A percentile compares a stretch with the other conserved stretches of the same genome.
Evolutionary conservation across 2,888 invertebrate genomes (phyloP).

Genomic region (Trissolcus brochymenae): DNA sequence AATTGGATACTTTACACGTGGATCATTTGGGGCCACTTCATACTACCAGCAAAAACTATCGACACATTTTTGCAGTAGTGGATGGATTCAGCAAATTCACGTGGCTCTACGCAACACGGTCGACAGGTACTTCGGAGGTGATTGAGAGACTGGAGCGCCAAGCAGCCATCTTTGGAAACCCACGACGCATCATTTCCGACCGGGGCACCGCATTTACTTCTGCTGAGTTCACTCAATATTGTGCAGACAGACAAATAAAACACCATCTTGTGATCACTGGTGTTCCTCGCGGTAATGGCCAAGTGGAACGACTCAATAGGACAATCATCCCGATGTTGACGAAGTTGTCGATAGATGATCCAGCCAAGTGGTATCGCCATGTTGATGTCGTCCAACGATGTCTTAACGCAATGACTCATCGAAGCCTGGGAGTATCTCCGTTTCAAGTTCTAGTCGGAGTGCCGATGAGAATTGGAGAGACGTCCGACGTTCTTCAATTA

Average conservation of each 20-base stretch:
- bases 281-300: constrained; percentile 11
- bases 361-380: too few species aligned
- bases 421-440: too few species aligned
- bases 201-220: constrained; percentile 8
- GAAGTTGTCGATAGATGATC: too few species aligned
- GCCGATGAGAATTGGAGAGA: too few species aligned
- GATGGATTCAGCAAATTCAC: constrained; percentile 3
- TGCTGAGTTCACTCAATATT: neutral
- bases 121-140: constrained; percentile 7
- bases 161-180: constrained; percentile 1
- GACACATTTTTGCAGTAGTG: neutral
- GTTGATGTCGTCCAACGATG: too few species aligned
- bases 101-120: constrained; percentile 6
- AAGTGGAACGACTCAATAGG: constrained; percentile 6
- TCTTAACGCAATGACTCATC: too few species aligned
- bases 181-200: constrained; percentile 4
- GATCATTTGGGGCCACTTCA: neutral
- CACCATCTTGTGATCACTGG: constrained; percentile 4
- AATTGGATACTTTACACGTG: neutral
- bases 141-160: neutral
- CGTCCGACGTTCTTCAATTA: too few species aligned
- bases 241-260: neutral
- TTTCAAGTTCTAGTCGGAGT: too few species aligned
- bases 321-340: neutral
- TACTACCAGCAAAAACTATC: neutral